Percentiles rank a stretch among this genome's conserved stretches.
phyloP scores from a whole-genome alignment of 2,113 vertebrate genomes.

The Myxocyprinus asiaticus region DNA sequence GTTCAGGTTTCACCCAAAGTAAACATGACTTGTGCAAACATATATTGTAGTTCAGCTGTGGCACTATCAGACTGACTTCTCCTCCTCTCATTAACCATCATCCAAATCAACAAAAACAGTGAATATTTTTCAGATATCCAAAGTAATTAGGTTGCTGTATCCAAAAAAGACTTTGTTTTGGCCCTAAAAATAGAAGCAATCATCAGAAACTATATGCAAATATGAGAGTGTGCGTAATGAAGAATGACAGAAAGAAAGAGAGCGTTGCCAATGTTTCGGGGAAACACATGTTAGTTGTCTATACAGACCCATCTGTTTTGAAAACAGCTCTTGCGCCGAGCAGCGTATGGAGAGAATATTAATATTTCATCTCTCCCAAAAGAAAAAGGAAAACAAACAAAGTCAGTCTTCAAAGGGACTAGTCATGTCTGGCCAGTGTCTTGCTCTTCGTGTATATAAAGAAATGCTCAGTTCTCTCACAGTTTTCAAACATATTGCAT shows the following conservation, averaged over 20 bases:
- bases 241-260: not conserved
- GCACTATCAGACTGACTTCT: not conserved
- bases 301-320: slow-evolving; percentile 27
- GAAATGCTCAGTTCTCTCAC: no score
- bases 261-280: slow-evolving; percentile 1
- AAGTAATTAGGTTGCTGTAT: not conserved
- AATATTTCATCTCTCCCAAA: slow-evolving; percentile 47
- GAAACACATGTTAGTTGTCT: slow-evolving; percentile 23
- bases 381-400: slow-evolving; percentile 13
- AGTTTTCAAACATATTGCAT: no score
- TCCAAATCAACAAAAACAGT: not conserved
- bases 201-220: not conserved
- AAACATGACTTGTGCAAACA: slow-evolving; percentile 41
- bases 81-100: not conserved
- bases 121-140: not conserved
- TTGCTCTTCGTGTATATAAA: no score
- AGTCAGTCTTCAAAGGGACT: not conserved
- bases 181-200: slow-evolving; percentile 9
- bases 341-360: slow-evolving; percentile 6
- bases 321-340: slow-evolving; percentile 7
- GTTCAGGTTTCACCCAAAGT: slow-evolving; percentile 17
- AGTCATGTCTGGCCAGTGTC: no score
- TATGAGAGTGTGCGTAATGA: not conserved
- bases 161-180: slow-evolving; percentile 8
- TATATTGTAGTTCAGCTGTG: not conserved